Conservation (phyloP, 2,888 invertebrate species). For the Xiphydria camelus region DNA sequence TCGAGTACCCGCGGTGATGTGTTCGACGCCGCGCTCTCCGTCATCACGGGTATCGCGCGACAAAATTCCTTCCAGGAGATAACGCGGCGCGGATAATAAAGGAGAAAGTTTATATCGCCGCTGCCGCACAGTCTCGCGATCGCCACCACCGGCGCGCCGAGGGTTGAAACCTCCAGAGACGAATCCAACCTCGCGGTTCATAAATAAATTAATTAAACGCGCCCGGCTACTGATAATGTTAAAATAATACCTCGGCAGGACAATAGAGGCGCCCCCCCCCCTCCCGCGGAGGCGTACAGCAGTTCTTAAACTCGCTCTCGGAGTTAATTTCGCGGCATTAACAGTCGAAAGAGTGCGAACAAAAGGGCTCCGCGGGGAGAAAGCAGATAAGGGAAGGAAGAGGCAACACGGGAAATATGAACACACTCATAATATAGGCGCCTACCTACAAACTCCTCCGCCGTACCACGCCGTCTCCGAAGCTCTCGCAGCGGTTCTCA, state of each 20-base stretch:
- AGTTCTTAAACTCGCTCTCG: conserved; percentile 50
- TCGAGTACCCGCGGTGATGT: too few species aligned
- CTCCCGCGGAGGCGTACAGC: conserved; percentile 17
- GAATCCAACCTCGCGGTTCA: conserved; percentile 38
- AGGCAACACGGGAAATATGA: conserved; percentile 49
- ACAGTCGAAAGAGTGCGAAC: conserved; percentile 57
- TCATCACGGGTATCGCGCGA: too few species aligned
- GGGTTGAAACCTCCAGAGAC: conserved; percentile 41
- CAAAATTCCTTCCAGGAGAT: too few species aligned
- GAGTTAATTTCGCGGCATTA: conserved; percentile 57
- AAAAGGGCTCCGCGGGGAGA: conserved; percentile 49
- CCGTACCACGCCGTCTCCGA: conserved; percentile 8
- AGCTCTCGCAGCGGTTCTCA: conserved; percentile 15
- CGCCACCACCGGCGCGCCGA: conserved; percentile 20
- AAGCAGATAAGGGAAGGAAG: conserved; percentile 46
- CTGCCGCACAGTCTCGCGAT: not conserved
- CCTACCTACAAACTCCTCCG: conserved; percentile 25
- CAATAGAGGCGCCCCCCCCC: conserved; percentile 32
- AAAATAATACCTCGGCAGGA: conserved; percentile 46
- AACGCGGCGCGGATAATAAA: not conserved
- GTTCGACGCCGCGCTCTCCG: too few species aligned
- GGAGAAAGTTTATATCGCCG: not conserved
- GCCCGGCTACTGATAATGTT: conserved; percentile 48
- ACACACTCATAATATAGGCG: conserved; percentile 48
- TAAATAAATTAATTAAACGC: conserved; percentile 55